phyloP scores from a whole-genome alignment of 2,797 vertebrate genomes.

The Pseudochromis fuscus region DNA sequence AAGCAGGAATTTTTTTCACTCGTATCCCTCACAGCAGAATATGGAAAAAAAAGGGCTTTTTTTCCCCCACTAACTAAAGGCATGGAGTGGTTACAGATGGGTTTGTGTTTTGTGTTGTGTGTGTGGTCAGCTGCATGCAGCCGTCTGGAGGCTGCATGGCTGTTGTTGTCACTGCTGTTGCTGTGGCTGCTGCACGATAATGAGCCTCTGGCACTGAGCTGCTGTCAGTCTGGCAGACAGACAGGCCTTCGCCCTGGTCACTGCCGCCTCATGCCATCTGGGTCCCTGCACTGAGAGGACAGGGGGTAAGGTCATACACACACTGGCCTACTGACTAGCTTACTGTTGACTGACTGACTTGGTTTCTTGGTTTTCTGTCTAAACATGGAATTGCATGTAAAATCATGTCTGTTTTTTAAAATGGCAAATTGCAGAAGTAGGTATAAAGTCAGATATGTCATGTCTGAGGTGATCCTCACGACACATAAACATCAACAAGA shows the following conservation, averaged over 20 bases:
- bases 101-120: constrained; percentile 31
- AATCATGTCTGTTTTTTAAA: constrained; percentile 14
- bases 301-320: constrained; percentile 60
- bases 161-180: constrained; percentile 47
- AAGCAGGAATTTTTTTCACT: neutral
- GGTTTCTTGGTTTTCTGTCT: constrained; percentile 10
- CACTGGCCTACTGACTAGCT: constrained; percentile 47
- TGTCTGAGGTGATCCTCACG: neutral
- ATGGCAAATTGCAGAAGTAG: constrained; percentile 11
- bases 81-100: constrained; percentile 45
- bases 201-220: constrained; percentile 72
- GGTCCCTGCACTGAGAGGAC: constrained; percentile 60
- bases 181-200: constrained; percentile 68
- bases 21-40: neutral
- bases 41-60: constrained; percentile 3
- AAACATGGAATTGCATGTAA: neutral
- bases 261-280: constrained; percentile 74
- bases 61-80: constrained; percentile 26
- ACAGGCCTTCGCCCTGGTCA: constrained; percentile 67
- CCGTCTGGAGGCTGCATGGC: constrained; percentile 52
- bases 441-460: neutral
- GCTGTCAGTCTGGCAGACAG: constrained; percentile 76
- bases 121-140: constrained; percentile 50
- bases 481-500: neutral
- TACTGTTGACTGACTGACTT: constrained; percentile 36